Evolutionary conservation across 2,888 invertebrate species (phyloP), one percentile per base, ranked within the genome.

Genomic region (Hypercompe scribonia): DNA sequence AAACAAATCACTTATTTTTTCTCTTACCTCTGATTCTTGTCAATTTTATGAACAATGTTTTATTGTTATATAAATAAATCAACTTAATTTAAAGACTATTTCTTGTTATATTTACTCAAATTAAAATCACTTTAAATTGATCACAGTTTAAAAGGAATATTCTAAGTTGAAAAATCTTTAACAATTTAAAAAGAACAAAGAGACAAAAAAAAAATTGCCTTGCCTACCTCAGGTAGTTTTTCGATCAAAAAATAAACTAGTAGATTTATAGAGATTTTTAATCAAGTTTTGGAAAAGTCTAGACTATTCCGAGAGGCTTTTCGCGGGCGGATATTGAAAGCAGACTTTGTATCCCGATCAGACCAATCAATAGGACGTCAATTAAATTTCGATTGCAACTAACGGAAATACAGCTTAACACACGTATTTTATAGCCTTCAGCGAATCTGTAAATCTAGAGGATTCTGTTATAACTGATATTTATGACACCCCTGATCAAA

Each of bases 301-400:
- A 76, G 72, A 68, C 75, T 67, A 70, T 70, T 11, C 70, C 42
- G 68, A 66, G 67, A 75, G 28, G 77, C 73, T 50, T 73, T 78
- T 75, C 70, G 73, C 72, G 42, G 36, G 28, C 81, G 76, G 84
- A 82, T 83, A 82, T 82, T 84, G 80, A 72, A 77, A 69, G 31
- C 70, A 68, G 58, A 71, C 67, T 78, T 82, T 82, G 79, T 83
- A 77, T 78, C 69, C 76, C 68, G 69, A 73, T 81, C 75, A 76
- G 73, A 75, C 78, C 80, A 82, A 81, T 82, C 77, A 80, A 72
- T 73, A 69, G 50, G 28, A 68, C 18, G 78, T 84, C 82, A 81
- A 80, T 82, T 82, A 78, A 76, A 77, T 77, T 73, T 73, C 75
- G 80, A 84, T 77, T 78, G 84, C 75, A 74, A 67, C 69, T 58